Evolutionary conservation across 2,797 vertebrate species (phyloP).

Genomic region (Lacerta agilis): DNA sequence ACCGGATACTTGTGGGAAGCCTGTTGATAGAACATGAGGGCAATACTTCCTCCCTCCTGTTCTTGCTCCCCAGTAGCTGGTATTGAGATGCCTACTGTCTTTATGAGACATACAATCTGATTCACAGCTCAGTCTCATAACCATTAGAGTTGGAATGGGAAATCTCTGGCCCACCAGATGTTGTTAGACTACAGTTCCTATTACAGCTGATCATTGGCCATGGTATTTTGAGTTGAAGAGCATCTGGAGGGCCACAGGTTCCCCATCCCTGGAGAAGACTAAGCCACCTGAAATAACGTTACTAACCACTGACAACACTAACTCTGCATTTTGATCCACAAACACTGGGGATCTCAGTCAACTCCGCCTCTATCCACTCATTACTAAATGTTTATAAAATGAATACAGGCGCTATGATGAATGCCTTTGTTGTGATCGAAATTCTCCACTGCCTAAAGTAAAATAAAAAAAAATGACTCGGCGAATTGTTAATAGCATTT

Average conservation of each 20-base stretch:
- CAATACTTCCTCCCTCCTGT: background rate
- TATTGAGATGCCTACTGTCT: background rate
- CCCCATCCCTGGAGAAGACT: no score
- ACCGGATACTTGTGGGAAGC: background rate
- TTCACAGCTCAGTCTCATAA: background rate
- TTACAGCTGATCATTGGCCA: no score
- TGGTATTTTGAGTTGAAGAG: no score
- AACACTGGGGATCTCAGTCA: background rate
- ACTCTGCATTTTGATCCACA: background rate
- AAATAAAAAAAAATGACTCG: slow-evolving; percentile 5
- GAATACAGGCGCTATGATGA: slow-evolving; percentile 12
- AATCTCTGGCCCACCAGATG: no score
- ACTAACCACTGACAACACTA: background rate
- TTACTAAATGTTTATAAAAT: slow-evolving; percentile 14
- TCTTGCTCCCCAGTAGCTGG: background rate
- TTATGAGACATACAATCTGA: background rate
- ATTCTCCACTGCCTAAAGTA: background rate
- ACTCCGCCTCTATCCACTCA: fast-evolving
- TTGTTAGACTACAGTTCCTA: no score
- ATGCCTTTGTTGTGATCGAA: background rate
- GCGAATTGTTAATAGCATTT: background rate
- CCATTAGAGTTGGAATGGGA: no score
- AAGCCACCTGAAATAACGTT: background rate
- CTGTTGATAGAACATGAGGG: background rate
- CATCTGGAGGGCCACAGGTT: no score